Evolutionary conservation across 2,797 vertebrate species (phyloP), one percentile per base, ranked within the genome.

Genomic region (Gallinago nigripennis): DNA sequence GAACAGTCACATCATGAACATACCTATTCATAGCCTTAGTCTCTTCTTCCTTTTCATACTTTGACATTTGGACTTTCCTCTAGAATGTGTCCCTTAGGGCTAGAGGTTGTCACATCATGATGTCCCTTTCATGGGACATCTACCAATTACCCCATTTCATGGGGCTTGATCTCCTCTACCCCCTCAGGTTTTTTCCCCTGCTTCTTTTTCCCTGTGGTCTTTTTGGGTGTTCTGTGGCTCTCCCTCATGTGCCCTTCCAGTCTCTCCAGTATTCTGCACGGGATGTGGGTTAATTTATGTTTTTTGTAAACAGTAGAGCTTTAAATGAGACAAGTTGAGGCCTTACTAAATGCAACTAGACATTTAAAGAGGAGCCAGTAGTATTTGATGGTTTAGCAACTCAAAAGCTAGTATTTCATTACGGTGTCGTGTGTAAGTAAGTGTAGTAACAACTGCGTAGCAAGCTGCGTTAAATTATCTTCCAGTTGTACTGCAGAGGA

Each of bases 251-350:
- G 4, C 16, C 4, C 13, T 88, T 23, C 13, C 41, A 37, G 33
- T 2, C 0, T 80, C 16, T 70, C 16, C 4, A 8, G 5, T 58
- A 35, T 70, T 78, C 53, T 91, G 51, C 18, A 23, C 0, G 12
- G 35, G 11, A 80, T 0, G 0, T 21, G 18, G 27, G 7, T 58
- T 79, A 58, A 23, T 30, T 28, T 35, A 3, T 0, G 0, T 2
- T n/a, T 77, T 93, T 63, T 79, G 21, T 72, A 61, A 87, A 30
- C 4, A 16, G 21, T 24, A 43, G 11, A 18, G 11, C 25, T 92
- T 86, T 66, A 88, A 72, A 77, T 39, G 28, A 66, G 72, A 31
- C 15, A 53, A 51, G 7, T 16, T 65, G 51, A 57, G 17, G 25
- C 31, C 15, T 45, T 76, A 11, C 20, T 72, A 15, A 87, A 66